These are phyloP conservation scores for Sebastes cheni DNA, from an alignment of 2,797 vertebrate species.

Conservation along the genomic window DNA sequence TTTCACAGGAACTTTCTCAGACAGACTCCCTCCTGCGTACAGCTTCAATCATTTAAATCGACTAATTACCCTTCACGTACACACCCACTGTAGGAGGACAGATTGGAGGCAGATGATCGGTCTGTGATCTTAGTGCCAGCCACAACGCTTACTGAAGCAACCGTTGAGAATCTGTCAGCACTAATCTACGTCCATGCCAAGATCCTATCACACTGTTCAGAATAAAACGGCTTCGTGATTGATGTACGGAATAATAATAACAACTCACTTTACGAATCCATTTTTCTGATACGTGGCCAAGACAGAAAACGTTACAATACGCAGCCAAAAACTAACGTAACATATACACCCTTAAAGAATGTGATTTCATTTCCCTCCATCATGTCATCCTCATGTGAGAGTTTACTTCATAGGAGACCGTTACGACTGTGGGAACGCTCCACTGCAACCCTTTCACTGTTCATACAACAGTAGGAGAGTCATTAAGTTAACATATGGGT, in stretches of 20 bases:
- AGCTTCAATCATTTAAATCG: constrained; percentile 48
- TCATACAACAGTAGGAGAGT: constrained; percentile 5
- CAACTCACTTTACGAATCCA: not conserved
- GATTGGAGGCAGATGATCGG: constrained; percentile 71
- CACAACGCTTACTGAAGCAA: constrained; percentile 43
- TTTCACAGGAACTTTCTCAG: constrained; percentile 31
- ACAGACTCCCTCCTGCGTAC: constrained; percentile 16
- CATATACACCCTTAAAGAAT: not conserved
- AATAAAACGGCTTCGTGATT: constrained; percentile 1
- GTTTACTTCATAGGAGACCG: not conserved
- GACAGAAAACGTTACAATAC: not conserved
- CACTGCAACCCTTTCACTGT: not conserved
- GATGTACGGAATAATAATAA: not conserved
- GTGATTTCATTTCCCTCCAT: not conserved
- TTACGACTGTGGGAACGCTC: not conserved
- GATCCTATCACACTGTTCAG: constrained; percentile 9
- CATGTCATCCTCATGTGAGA: not conserved
- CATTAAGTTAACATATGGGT: constrained; percentile 40
- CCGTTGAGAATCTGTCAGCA: constrained; percentile 18
- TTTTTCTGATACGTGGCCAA: constrained; percentile 18
- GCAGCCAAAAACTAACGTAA: not conserved
- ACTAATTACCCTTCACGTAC: constrained; percentile 57
- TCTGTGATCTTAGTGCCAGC: constrained; percentile 68
- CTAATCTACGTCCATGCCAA: constrained; percentile 12
- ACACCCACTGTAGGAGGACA: constrained; percentile 25